phyloP scores from a whole-genome alignment of 92 coral and sea anemone genomes.

The Zoanthus sansibaricus region DNA sequence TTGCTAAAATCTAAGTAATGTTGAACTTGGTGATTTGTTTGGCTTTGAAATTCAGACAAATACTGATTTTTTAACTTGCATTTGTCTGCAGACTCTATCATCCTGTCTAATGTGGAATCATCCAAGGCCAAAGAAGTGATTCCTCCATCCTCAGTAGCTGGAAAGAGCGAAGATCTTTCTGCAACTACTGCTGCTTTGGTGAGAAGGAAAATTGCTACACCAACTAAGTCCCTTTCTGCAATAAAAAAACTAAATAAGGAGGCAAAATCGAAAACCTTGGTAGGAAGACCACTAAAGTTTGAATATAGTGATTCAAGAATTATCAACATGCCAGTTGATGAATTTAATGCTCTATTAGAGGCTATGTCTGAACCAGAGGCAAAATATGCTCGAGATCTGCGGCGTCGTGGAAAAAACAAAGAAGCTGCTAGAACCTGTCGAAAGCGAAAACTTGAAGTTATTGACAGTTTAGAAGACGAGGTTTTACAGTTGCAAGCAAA shows the following conservation, averaged over 20 bases:
- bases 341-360: conserved; percentile 75
- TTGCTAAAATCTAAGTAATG: background rate
- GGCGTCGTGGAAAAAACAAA: conserved; percentile 96
- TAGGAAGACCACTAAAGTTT: conserved; percentile 45
- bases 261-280: conserved; percentile 38
- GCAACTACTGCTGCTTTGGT: background rate
- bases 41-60: background rate
- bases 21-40: background rate
- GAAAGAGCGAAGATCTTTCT: conserved; percentile 33
- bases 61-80: background rate
- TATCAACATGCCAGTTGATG: conserved; percentile 86
- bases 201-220: conserved; percentile 1
- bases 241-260: conserved; percentile 53
- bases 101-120: conserved; percentile 1
- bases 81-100: conserved; percentile 9
- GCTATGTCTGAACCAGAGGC: conserved; percentile 71
- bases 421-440: conserved; percentile 97
- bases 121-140: conserved; percentile 9
- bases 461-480: conserved; percentile 74
- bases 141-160: conserved; percentile 6
- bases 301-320: conserved; percentile 75
- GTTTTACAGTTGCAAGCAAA: conserved; percentile 55
- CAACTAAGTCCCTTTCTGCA: conserved; percentile 33
- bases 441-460: conserved; percentile 89
- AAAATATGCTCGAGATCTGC: conserved; percentile 82